These are phyloP conservation scores for Ciconia boyciana DNA, from an alignment of 2,113 vertebrate species.

Conservation along the genomic window DNA sequence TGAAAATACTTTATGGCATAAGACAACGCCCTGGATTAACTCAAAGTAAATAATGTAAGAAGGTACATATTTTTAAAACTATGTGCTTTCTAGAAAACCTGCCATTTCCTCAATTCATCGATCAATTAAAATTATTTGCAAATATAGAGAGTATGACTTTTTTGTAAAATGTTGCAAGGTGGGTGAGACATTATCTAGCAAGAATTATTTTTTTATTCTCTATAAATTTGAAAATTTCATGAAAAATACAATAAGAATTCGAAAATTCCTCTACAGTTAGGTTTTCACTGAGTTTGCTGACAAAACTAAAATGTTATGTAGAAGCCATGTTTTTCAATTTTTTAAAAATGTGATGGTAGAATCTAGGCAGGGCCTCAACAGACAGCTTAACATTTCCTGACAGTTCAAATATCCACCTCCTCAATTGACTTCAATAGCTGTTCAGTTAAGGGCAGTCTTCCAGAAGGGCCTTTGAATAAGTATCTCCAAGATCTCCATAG, in stretches of 20 bases:
- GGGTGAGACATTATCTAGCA: not conserved
- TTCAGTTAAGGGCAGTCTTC: not conserved
- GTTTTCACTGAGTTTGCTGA: not conserved
- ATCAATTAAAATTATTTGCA: not conserved
- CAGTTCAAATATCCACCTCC: not conserved
- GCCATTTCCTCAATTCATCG: not conserved
- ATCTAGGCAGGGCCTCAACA: not conserved
- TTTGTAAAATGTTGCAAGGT: not conserved
- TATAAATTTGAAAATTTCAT: not conserved
- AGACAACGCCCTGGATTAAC: not conserved
- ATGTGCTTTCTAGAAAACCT: not conserved
- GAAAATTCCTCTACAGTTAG: not conserved
- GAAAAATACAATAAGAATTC: not conserved
- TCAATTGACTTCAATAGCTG: not conserved
- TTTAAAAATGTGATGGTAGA: not conserved
- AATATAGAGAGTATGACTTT: not conserved
- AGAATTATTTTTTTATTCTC: not conserved
- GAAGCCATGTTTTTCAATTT: fast-evolving
- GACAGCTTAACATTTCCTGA: not conserved
- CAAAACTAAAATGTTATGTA: not conserved
- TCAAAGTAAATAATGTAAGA: not conserved
- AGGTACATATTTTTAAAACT: not conserved
- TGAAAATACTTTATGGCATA: not conserved
- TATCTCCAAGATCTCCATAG: not conserved
- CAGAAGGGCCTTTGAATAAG: not conserved